Evolutionary conservation across 2,888 invertebrate species (phyloP).

Genomic region (Drosophila infuscata): DNA sequence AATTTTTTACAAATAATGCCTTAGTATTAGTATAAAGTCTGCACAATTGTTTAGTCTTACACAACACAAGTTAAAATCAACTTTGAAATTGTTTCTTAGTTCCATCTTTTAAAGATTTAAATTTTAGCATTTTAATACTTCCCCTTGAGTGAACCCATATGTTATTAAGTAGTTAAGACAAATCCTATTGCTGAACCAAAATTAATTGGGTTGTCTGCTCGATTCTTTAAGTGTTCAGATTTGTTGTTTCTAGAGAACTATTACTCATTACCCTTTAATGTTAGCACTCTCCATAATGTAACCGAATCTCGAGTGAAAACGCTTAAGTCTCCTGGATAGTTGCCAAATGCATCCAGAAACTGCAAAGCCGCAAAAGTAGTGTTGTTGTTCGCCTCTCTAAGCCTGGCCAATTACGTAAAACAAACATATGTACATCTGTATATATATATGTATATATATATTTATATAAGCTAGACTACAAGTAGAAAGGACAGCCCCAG

Average conservation of each 20-base stretch:
- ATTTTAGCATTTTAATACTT: not conserved
- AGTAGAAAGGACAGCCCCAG: constrained; percentile 7
- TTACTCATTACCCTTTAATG: constrained; percentile 6
- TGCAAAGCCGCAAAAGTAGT: constrained; percentile 19
- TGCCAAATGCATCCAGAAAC: constrained; percentile 26
- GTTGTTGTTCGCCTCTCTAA: not conserved
- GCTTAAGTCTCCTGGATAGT: constrained; percentile 28
- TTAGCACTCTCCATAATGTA: constrained; percentile 1
- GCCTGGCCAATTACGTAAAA: not conserved
- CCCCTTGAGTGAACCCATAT: not conserved
- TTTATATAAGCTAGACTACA: not conserved
- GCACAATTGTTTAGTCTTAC: not conserved
- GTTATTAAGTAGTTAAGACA: not conserved
- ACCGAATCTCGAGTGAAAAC: not conserved
- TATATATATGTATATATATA: not conserved
- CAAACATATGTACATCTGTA: constrained; percentile 1
- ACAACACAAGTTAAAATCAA: too few species aligned
- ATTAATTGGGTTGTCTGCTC: not conserved
- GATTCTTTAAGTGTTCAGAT: not conserved
- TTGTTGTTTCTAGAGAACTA: not conserved
- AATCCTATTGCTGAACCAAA: not conserved
- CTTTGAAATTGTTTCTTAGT: too few species aligned
- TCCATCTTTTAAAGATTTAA: too few species aligned
- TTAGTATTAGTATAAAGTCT: not conserved
- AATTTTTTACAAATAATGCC: too few species aligned